Conservation (phyloP, 1,140 invertebrate genomes). For the Saccostrea glomerata region DNA sequence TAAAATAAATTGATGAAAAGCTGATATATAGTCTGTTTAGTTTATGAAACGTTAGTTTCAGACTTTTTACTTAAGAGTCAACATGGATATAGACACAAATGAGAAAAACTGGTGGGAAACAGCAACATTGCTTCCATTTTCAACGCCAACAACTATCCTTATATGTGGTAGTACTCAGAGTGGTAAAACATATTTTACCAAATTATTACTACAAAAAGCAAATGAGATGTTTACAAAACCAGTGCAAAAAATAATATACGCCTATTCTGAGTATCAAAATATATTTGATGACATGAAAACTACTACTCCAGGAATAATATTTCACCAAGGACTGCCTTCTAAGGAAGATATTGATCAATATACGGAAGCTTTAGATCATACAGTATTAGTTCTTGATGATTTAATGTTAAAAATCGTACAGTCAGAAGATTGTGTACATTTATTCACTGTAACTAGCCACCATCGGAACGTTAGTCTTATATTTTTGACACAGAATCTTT, state of each 20-base stretch:
- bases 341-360: background rate
- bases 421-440: constrained; percentile 26
- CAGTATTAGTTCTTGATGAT: constrained; percentile 53
- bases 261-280: constrained; percentile 30
- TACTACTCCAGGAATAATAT: too few species aligned
- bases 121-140: constrained; percentile 25
- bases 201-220: constrained; percentile 19
- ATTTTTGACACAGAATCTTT: constrained; percentile 54
- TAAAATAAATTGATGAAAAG: background rate
- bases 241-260: constrained; percentile 46
- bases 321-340: too few species aligned
- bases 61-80: background rate
- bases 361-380: background rate
- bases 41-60: background rate
- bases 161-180: constrained; percentile 39
- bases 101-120: background rate
- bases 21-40: background rate
- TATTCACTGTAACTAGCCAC: constrained; percentile 52
- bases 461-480: constrained; percentile 43
- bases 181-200: constrained; percentile 42
- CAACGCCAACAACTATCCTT: constrained; percentile 30
- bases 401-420: constrained; percentile 43
- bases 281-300: too few species aligned
- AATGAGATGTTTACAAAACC: constrained; percentile 45
- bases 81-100: background rate